These are phyloP conservation scores for Cephus rjabovi DNA, from an alignment of 2,888 invertebrate genomes.

Conservation along the genomic window DNA sequence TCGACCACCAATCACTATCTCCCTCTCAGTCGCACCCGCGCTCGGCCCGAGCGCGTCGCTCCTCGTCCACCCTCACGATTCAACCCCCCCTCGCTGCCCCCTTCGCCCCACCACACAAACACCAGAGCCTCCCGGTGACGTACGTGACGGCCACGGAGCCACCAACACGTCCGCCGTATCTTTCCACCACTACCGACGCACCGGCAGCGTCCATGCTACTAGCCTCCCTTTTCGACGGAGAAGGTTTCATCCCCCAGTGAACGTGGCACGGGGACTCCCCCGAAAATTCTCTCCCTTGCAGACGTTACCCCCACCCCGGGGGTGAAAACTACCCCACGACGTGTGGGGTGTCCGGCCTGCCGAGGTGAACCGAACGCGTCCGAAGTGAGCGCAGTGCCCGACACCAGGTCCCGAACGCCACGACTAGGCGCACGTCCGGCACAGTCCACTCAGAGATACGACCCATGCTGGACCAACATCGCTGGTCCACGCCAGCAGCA, in stretches of 20 bases:
- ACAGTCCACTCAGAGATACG: conserved; percentile 67
- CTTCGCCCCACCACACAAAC: not conserved
- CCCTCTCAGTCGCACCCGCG: not conserved
- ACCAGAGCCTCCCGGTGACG: not conserved
- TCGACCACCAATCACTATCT: not conserved
- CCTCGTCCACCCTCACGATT: not conserved
- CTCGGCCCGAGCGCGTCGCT: not conserved
- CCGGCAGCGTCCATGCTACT: not conserved
- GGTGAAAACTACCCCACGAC: conserved; percentile 47
- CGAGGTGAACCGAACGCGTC: conserved; percentile 60
- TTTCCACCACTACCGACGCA: not conserved
- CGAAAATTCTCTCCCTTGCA: conserved; percentile 23
- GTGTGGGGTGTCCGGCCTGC: conserved; percentile 59
- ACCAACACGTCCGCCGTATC: not conserved
- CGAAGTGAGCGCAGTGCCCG: conserved; percentile 59
- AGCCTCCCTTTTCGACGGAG: not conserved
- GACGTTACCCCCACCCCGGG: conserved; percentile 50
- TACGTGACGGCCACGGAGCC: not conserved
- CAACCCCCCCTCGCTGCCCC: not conserved
- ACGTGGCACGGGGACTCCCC: conserved; percentile 15
- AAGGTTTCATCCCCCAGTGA: conserved; percentile 20
- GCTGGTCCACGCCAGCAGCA: conserved; percentile 55
- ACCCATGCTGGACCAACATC: conserved; percentile 65
- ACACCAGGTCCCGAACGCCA: conserved; percentile 62
- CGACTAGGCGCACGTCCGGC: conserved; percentile 62